phyloP scores from a whole-genome alignment of 2,888 invertebrate genomes.

The Drosophila neonasuta region DNA sequence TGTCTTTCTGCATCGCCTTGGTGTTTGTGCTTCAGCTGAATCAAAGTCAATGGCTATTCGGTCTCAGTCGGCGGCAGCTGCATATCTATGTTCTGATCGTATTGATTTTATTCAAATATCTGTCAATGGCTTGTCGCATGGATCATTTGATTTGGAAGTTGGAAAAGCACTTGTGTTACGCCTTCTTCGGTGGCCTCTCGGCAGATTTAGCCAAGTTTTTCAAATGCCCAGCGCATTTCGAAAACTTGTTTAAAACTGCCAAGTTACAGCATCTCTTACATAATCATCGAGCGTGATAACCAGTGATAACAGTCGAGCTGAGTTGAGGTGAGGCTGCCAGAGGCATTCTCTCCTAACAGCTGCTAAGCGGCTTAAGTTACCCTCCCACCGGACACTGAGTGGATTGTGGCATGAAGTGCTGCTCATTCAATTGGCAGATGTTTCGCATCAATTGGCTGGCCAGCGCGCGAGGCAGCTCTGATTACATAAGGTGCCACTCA shows the following conservation, averaged over 20 bases:
- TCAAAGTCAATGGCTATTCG: conserved; percentile 33
- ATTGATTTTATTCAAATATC: conserved; percentile 45
- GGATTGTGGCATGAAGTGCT: conserved; percentile 13
- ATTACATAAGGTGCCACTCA: conserved; percentile 36
- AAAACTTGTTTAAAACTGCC: conserved; percentile 52
- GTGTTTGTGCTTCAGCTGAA: conserved; percentile 45
- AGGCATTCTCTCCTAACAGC: background rate
- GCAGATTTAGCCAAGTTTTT: conserved; percentile 54
- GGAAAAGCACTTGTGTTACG: conserved; percentile 54
- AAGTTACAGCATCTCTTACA: conserved; percentile 23
- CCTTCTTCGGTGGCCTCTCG: conserved; percentile 59
- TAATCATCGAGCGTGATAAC: conserved; percentile 5
- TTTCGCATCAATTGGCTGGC: conserved; percentile 54
- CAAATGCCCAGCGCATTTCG: conserved; percentile 26
- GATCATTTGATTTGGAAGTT: conserved; percentile 56
- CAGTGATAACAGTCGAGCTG: background rate
- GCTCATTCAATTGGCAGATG: conserved; percentile 44
- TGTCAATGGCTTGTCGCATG: conserved; percentile 43
- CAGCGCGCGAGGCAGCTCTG: conserved; percentile 17
- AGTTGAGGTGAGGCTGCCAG: background rate
- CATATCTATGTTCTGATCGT: conserved; percentile 38
- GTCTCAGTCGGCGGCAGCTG: conserved; percentile 32
- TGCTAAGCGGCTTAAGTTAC: conserved; percentile 58
- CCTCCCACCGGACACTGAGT: conserved; percentile 26
- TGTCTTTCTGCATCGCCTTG: conserved; percentile 50